A percentile compares a stretch with the other conserved stretches of the same genome.
phyloP scores from a whole-genome alignment of 2,888 invertebrate species.

The Gymnocheta viridis region DNA sequence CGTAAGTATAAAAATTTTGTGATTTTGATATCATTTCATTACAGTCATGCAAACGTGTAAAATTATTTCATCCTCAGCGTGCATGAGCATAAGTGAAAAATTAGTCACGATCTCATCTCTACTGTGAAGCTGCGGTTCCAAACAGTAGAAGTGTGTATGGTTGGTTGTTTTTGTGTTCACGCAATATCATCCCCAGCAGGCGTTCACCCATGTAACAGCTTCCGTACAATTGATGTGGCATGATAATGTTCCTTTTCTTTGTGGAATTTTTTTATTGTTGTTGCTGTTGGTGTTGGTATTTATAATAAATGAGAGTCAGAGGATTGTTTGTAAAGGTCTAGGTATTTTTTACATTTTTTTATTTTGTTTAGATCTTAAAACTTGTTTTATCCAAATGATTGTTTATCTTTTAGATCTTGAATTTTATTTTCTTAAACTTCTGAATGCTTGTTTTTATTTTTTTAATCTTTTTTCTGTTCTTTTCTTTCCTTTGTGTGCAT shows the following conservation, averaged over 20 bases:
- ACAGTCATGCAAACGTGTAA: no score
- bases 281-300: slow-evolving; percentile 22
- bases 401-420: slow-evolving; percentile 45
- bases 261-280: neutral
- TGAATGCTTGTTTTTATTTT: slow-evolving; percentile 30
- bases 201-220: slow-evolving; percentile 49
- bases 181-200: slow-evolving; percentile 47
- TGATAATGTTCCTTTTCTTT: slow-evolving; percentile 2
- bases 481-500: slow-evolving; percentile 5
- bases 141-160: slow-evolving; percentile 3
- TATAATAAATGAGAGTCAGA: slow-evolving; percentile 53
- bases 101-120: no score
- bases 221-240: slow-evolving; percentile 42
- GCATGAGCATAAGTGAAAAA: no score
- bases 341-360: slow-evolving; percentile 6
- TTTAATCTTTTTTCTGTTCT: neutral
- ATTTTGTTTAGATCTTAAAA: slow-evolving; percentile 27
- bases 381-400: slow-evolving; percentile 49
- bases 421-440: slow-evolving; percentile 49
- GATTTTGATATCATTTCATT: no score
- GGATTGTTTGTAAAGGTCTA: slow-evolving; percentile 32
- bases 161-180: slow-evolving; percentile 5
- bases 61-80: no score
- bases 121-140: slow-evolving; percentile 1
- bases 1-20: no score